phyloP scores from a whole-genome alignment of 2,888 invertebrate species.

The Nesidiocoris tenuis region DNA sequence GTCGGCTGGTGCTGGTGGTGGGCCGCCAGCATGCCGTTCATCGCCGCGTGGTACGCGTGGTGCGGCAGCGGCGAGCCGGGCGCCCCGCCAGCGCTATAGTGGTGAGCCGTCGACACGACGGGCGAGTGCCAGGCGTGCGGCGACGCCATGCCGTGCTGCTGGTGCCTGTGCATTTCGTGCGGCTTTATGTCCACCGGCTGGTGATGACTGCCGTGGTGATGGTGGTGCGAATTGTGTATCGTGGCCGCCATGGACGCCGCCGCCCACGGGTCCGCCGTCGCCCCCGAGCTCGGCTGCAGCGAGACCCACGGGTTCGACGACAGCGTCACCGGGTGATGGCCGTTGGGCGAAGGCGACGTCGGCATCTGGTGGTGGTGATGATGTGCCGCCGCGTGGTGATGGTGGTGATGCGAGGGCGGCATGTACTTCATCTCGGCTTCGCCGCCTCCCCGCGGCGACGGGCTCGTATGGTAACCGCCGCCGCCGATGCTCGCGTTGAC shows the following conservation, averaged over 20 bases:
- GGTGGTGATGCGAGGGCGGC: constrained; percentile 78
- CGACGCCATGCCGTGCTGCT: constrained; percentile 61
- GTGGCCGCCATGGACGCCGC: constrained; percentile 63
- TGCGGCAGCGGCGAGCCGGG: constrained; percentile 73
- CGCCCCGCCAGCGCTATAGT: constrained; percentile 65
- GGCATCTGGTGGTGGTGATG: constrained; percentile 67
- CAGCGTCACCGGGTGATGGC: constrained; percentile 61
- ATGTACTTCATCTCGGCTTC: constrained; percentile 95
- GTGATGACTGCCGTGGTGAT: constrained; percentile 69
- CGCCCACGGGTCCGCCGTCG: constrained; percentile 72
- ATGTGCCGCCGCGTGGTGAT: constrained; percentile 56
- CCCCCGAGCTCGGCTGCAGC: constrained; percentile 65
- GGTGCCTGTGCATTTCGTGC: constrained; percentile 53
- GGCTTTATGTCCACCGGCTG: constrained; percentile 71
- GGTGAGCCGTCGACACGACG: constrained; percentile 72
- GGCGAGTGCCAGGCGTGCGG: constrained; percentile 90
- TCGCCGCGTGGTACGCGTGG: constrained; percentile 65
- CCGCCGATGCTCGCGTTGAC: constrained; percentile 53
- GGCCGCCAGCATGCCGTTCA: constrained; percentile 68
- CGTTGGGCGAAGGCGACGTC: constrained; percentile 67
- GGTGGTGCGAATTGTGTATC: constrained; percentile 69
- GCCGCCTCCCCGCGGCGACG: constrained; percentile 75
- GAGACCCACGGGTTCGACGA: constrained; percentile 79
- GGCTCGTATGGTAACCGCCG: constrained; percentile 66
- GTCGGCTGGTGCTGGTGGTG: constrained; percentile 63